Evolutionary conservation across 2,888 invertebrate genomes (phyloP).

Genomic region (Leptogaster cylindrica): DNA sequence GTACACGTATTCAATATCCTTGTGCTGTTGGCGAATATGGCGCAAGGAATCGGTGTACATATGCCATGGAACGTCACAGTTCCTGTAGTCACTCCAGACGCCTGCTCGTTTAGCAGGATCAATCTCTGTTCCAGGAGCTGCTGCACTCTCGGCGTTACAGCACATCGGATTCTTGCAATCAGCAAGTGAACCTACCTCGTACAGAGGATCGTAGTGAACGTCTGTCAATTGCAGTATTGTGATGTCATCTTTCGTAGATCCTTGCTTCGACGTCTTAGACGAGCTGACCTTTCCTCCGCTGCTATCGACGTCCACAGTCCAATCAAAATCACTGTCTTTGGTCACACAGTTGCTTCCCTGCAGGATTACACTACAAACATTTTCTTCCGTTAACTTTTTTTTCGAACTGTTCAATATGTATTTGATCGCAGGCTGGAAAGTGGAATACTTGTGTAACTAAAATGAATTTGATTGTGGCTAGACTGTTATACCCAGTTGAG

Average conservation of each 20-base stretch:
- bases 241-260: conserved; percentile 36
- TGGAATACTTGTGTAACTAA: neutral
- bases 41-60: conserved; percentile 72
- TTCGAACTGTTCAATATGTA: conserved; percentile 66
- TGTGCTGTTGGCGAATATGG: conserved; percentile 66
- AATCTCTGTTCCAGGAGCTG: conserved; percentile 45
- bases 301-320: conserved; percentile 52
- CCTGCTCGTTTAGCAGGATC: conserved; percentile 67
- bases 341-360: conserved; percentile 53
- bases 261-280: neutral
- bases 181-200: conserved; percentile 71
- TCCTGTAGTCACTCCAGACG: conserved; percentile 80
- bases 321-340: conserved; percentile 52
- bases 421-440: conserved; percentile 66
- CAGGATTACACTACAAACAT: conserved; percentile 58
- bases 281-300: neutral
- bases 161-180: conserved; percentile 79
- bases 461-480: too few species aligned
- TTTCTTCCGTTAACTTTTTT: conserved; percentile 63
- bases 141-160: conserved; percentile 65
- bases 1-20: conserved; percentile 73
- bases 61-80: conserved; percentile 78
- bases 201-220: conserved; percentile 79
- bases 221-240: conserved; percentile 62
- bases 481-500: conserved; percentile 70